Evolutionary conservation across 2,888 invertebrate species (phyloP).

Genomic region (Chironomus tentans): DNA sequence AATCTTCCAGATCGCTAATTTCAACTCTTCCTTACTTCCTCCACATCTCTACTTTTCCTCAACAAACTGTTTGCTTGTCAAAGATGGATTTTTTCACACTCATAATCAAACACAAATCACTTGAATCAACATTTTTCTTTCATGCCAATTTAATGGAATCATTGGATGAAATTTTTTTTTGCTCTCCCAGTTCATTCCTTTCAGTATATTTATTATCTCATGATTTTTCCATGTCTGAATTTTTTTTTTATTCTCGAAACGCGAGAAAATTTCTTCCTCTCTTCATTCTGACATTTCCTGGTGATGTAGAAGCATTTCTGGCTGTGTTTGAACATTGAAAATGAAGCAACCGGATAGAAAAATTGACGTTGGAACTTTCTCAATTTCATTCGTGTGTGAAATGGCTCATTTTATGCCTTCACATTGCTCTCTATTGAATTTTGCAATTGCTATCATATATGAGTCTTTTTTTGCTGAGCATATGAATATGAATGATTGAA

Average conservation of each 20-base stretch:
- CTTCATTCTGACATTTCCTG: not conserved
- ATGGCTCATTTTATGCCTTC: not conserved
- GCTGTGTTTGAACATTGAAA: not conserved
- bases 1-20: no score
- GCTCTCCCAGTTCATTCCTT: no score
- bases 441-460: not conserved
- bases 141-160: no score
- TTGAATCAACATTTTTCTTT: slow-evolving; percentile 13
- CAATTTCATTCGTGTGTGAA: slow-evolving; percentile 4
- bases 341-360: no score
- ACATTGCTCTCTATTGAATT: no score
- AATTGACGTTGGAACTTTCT: not conserved
- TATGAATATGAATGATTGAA: no score
- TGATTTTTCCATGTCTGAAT: no score
- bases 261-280: not conserved
- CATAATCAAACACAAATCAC: slow-evolving; percentile 3
- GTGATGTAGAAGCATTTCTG: not conserved
- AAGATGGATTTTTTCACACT: not conserved
- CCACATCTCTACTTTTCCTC: no score
- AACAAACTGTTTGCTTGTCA: no score
- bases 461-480: not conserved
- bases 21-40: no score
- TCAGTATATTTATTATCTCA: no score
- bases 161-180: slow-evolving; percentile 3
- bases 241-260: not conserved